Conservation (phyloP, 2,797 vertebrate genomes). For the Sebastes iracundus region DNA sequence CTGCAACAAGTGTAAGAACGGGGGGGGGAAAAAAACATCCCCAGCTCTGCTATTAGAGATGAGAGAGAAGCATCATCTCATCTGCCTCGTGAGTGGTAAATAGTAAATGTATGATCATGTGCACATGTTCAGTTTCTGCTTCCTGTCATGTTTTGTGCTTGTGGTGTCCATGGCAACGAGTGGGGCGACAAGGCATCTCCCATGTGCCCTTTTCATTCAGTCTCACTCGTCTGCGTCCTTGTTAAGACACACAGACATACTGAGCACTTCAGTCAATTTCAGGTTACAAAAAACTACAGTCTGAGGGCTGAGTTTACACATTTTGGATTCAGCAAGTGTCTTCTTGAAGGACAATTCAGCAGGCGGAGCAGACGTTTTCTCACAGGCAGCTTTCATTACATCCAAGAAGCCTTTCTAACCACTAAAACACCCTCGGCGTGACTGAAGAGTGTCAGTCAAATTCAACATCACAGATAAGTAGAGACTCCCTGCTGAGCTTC, state of each 20-base stretch:
- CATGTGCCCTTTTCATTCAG: background rate
- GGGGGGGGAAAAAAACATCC: too few relatives aligned
- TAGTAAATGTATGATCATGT: background rate
- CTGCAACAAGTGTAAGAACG: background rate
- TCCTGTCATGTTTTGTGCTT: background rate
- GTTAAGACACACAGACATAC: background rate
- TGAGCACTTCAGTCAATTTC: background rate
- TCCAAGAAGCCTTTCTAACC: background rate
- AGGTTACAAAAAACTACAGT: background rate
- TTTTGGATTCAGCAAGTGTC: background rate
- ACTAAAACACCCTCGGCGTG: background rate
- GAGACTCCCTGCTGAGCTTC: background rate
- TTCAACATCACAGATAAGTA: background rate
- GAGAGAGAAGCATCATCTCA: background rate
- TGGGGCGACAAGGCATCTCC: background rate
- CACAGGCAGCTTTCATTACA: background rate
- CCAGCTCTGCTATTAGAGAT: background rate
- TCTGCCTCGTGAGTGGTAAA: background rate
- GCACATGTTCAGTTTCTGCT: background rate
- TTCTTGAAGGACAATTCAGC: background rate
- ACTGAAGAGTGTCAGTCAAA: background rate
- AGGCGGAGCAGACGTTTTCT: background rate
- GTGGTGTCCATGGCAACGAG: slow-evolving; percentile 34
- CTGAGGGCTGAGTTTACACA: background rate
- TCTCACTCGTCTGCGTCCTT: background rate